phyloP scores from a whole-genome alignment of 2,888 invertebrate genomes.

The Philhelius pedissequus region DNA sequence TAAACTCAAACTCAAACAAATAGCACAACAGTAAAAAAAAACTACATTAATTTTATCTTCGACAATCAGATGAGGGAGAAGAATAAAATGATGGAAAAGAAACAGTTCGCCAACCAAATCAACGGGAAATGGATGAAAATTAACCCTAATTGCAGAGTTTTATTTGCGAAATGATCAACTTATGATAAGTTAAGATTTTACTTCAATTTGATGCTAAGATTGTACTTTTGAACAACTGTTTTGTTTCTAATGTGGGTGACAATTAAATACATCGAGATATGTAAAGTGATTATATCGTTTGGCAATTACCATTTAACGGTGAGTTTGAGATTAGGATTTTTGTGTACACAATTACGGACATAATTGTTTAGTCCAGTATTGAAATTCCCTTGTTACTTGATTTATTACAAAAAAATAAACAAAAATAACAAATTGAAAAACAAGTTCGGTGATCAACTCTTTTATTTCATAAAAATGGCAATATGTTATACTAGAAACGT shows the following conservation, averaged over 20 bases:
- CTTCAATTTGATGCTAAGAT: background rate
- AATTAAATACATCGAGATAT: background rate
- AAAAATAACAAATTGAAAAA: background rate
- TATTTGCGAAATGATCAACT: constrained; percentile 26
- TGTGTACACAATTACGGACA: background rate
- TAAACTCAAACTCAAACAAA: constrained; percentile 1
- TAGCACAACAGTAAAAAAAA: background rate
- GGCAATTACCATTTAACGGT: background rate
- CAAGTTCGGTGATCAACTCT: constrained; percentile 28
- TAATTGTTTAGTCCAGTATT: background rate
- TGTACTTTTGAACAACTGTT: background rate
- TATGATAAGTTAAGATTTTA: constrained; percentile 22
- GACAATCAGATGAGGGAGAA: constrained; percentile 37
- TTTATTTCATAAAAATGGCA: background rate
- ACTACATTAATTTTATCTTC: background rate
- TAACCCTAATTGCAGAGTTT: constrained; percentile 69
- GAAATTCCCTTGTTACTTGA: background rate
- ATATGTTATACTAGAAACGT: background rate
- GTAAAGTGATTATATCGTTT: background rate
- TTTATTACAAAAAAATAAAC: background rate
- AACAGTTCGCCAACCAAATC: background rate
- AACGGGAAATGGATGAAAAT: constrained; percentile 69
- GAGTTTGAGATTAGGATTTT: background rate
- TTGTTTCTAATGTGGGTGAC: background rate
- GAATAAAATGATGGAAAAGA: background rate